Percentiles rank a stretch among this genome's conserved stretches.
Evolutionary conservation across 2,797 vertebrate species (phyloP).

Genomic region (Arrhamphus sclerolepis): DNA sequence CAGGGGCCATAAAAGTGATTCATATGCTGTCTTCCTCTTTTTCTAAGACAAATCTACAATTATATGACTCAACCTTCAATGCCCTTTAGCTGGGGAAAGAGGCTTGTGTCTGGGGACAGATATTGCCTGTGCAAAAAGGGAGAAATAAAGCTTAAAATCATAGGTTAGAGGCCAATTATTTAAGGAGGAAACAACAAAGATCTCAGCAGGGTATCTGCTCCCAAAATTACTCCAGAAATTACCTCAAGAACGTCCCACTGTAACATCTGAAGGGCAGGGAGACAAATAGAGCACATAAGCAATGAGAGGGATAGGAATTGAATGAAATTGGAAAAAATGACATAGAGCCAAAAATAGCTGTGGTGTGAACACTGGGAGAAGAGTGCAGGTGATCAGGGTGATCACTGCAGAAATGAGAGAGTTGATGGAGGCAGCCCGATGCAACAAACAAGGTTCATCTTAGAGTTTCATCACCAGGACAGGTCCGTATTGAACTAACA

Average conservation of each 20-base stretch:
- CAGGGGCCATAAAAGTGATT: constrained; percentile 69
- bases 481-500: constrained; percentile 48
- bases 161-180: constrained; percentile 52
- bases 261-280: constrained; percentile 7
- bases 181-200: constrained; percentile 62
- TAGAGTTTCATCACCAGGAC: constrained; percentile 19
- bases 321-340: constrained; percentile 17
- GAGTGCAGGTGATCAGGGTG: constrained; percentile 14
- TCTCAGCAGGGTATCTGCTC: constrained; percentile 67
- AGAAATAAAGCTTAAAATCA: constrained; percentile 28
- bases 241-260: not conserved
- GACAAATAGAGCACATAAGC: not conserved
- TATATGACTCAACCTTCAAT: constrained; percentile 69
- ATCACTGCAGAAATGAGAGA: constrained; percentile 32
- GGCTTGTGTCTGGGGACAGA: constrained; percentile 40
- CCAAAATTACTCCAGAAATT: constrained; percentile 1
- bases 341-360: not conserved
- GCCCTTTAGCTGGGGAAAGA: constrained; percentile 64
- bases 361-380: not conserved
- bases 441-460: constrained; percentile 37
- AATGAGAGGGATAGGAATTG: constrained; percentile 2
- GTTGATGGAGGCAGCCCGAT: not conserved
- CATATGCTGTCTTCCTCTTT: constrained; percentile 55
- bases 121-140: constrained; percentile 21
- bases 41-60: constrained; percentile 71